Conservation (phyloP, 2,888 invertebrate species). For the Heliconius hortense region DNA sequence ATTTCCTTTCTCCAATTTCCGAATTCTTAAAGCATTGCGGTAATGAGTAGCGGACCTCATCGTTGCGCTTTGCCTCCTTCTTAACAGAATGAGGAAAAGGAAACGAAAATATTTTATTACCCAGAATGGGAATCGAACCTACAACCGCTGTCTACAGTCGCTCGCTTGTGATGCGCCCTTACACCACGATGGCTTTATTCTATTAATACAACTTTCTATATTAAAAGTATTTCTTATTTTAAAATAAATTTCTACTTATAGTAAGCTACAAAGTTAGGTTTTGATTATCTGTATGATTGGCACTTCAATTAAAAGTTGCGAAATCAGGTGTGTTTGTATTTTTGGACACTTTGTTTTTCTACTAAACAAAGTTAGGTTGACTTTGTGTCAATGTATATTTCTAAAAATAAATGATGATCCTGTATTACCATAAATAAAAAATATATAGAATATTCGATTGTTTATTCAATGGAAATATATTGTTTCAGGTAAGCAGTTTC, state of each 20-base stretch:
- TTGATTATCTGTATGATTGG: slow-evolving; percentile 40
- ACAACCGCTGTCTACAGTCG: not conserved
- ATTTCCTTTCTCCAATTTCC: too few relatives aligned
- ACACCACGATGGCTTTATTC: too few relatives aligned
- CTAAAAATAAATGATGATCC: not conserved
- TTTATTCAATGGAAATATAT: not conserved
- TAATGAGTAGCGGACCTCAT: too few relatives aligned
- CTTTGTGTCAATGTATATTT: not conserved
- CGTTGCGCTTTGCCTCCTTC: too few relatives aligned
- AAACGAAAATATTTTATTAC: too few relatives aligned
- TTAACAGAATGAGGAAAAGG: too few relatives aligned
- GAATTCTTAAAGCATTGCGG: too few relatives aligned
- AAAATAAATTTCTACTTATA: not conserved
- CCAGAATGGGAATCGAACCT: too few relatives aligned
- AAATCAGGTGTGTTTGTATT: slow-evolving; percentile 30
- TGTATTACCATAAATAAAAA: not conserved
- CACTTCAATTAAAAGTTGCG: slow-evolving; percentile 45
- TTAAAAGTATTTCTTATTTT: not conserved
- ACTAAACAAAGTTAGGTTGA: not conserved
- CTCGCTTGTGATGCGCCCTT: too few relatives aligned
- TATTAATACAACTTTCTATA: not conserved
- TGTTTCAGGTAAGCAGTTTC: slow-evolving; percentile 26
- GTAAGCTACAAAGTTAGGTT: slow-evolving; percentile 23
- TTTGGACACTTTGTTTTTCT: slow-evolving; percentile 6
- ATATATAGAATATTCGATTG: not conserved